A percentile compares a stretch with the other conserved stretches of the same genome.
These are phyloP conservation scores for Polydrusus tereticollis DNA, from an alignment of 2,888 invertebrate genomes.

Conservation along the genomic window DNA sequence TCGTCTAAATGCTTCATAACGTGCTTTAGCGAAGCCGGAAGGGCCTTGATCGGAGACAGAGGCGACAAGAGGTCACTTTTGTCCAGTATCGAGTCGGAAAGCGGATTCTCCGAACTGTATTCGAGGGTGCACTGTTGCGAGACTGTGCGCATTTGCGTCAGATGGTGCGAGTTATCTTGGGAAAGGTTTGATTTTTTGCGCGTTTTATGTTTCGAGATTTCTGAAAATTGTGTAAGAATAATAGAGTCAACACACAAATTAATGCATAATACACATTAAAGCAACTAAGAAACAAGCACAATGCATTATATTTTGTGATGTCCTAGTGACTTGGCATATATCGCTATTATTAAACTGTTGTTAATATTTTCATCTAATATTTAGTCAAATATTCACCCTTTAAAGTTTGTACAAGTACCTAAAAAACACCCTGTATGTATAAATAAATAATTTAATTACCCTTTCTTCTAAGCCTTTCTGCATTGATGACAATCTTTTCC, in stretches of 20 bases:
- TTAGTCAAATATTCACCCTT: no score
- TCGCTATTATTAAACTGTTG: no score
- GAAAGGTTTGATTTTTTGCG: slow-evolving; percentile 48
- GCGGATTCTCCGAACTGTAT: slow-evolving; percentile 68
- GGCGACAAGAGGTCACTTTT: slow-evolving; percentile 49
- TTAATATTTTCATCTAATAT: no score
- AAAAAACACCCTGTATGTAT: no score
- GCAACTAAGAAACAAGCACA: no score
- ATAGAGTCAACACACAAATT: background rate
- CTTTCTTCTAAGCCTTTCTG: slow-evolving; percentile 59
- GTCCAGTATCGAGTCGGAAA: slow-evolving; percentile 64
- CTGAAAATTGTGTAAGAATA: slow-evolving; percentile 1
- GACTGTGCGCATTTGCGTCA: slow-evolving; percentile 71
- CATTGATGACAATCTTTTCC: slow-evolving; percentile 60
- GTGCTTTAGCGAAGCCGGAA: slow-evolving; percentile 33
- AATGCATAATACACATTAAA: no score
- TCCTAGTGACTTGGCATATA: no score
- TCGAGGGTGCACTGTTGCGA: slow-evolving; percentile 81
- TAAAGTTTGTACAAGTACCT: no score
- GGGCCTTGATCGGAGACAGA: slow-evolving; percentile 35
- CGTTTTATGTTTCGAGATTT: slow-evolving; percentile 41
- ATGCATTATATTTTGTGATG: no score
- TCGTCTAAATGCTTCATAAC: slow-evolving; percentile 21
- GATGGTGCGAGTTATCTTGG: slow-evolving; percentile 24
- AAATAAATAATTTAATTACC: no score